Evolutionary conservation across 2,888 invertebrate genomes (phyloP), one percentile per base, ranked within the genome.

Genomic region (Andrena camellia): DNA sequence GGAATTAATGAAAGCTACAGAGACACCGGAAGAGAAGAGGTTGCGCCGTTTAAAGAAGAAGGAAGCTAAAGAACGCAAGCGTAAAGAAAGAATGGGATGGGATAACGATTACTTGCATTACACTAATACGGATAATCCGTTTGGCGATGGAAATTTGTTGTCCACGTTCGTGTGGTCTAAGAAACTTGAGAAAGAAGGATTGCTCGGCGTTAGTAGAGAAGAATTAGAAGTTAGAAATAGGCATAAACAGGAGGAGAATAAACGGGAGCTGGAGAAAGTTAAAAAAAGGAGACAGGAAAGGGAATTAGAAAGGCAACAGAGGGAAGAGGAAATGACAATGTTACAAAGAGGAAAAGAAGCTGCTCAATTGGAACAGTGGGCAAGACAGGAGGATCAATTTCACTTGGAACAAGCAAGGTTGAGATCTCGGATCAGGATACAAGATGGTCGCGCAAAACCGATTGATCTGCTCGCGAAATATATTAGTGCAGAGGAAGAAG

Each of bases 101-200:
- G 99, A 99, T 94, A 98, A 97, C 86, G 99, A 99, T 94, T 99
- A 99, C 93, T 96, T 99, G 82, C 98, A 98, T 92, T 99, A 99
- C 92, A 99, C 99, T 0, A 99, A 99, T 94, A 97, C 98, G 70
- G 99, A 99, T 94, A 99, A 99, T 95, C 99, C 99, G 0, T 99
- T 99, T 94, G 99, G 99, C 0, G 99, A 99, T 95, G 98, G 98
- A 0, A 98, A 98, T 90, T 95, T 99, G 54, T 96, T 99, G 5
- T 97, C 99, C 48, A 98, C 98, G 0, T 99, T 99, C 94, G 98
- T 99, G 0, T 99, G 99, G 99, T 95, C 96, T 29, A 99, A 99
- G 94, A 99, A 99, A 94, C 95, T 99, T 66, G 97, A 99, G 78
- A 98, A 98, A 90, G 98, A 99, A 92, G 99, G 99, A 0, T 95